Evolutionary conservation across 2,888 invertebrate genomes (phyloP), one percentile per base, ranked within the genome.

Genomic region (Macrophya annulata): DNA sequence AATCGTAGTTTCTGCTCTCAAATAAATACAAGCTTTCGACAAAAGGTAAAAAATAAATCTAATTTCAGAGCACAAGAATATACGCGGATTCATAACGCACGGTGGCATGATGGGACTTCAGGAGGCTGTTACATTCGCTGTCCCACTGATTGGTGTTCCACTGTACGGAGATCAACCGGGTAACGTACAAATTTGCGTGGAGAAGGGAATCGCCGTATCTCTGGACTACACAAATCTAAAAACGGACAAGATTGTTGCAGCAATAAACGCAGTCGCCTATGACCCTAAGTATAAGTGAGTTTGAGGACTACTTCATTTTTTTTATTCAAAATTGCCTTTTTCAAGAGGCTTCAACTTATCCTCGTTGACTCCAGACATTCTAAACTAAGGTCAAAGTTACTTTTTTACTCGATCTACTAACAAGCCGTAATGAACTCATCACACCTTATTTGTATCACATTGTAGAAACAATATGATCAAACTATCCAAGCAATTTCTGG

Each of bases 121-220:
- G 48, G 93, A 93, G 86, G 88, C 93, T 4, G 71, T 92, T 9
- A 86, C 88, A 37, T 88, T 81, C 43, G 91, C 87, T 2, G 89
- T 93, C 0, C 93, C 93, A 0, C 88, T 92, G 89, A 85, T 93
- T 1, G 91, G 90, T 1, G 85, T 93, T 31, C 93, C 93, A 0
- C 84, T 93, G 0, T 92, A 91, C 74, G 91, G 89, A 0, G 93
- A 93, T 88, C 93, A 93, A 48, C 8, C 10, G 9, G n/a, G 74
- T 1, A 92, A 92, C 59, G 84, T 91, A 0, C 59, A 85, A 21
- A 86, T 84, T n/a, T 88, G 86, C 3, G 89, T 62, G 4, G 31
- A 85, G 0, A 89, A 86, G 71, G 88, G 90, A 0, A 65, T 91
- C 0, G 90, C 87, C 0, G 72, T 91, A n/a, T 81, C 84, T 1